phyloP scores from a whole-genome alignment of 1,140 invertebrate genomes.

The Aphaenogaster rudis region DNA sequence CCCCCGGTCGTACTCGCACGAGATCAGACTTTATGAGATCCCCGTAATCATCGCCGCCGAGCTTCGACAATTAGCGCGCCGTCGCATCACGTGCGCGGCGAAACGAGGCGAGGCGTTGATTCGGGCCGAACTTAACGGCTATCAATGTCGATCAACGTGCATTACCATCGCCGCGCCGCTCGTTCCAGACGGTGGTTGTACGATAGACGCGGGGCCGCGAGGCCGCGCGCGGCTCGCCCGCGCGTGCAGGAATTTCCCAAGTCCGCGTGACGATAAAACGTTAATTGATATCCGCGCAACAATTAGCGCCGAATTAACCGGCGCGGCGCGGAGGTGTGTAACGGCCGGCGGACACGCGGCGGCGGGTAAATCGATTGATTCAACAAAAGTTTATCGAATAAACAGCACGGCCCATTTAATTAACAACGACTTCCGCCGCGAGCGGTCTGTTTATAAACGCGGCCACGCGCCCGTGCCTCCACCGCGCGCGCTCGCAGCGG shows the following conservation, averaged over 20 bases:
- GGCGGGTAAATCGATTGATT: conserved; percentile 43
- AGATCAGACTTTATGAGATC: not conserved
- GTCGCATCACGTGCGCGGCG: conserved; percentile 52
- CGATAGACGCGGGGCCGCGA: not conserved
- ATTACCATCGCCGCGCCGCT: conserved; percentile 29
- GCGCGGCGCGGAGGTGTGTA: conserved; percentile 37
- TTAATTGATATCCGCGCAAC: conserved; percentile 62
- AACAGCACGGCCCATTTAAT: conserved; percentile 67
- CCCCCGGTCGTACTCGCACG: not conserved
- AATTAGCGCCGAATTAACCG: conserved; percentile 60
- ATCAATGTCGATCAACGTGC: conserved; percentile 56
- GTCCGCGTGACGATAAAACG: conserved; percentile 57
- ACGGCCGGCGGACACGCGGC: conserved; percentile 52
- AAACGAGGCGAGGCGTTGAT: conserved; percentile 52
- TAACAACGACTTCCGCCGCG: conserved; percentile 54
- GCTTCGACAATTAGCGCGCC: conserved; percentile 28
- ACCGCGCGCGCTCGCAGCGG: not conserved
- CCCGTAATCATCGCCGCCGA: not conserved
- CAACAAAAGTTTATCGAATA: conserved; percentile 72
- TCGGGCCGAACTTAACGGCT: conserved; percentile 46
- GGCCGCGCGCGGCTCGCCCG: not conserved
- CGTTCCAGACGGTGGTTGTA: not conserved
- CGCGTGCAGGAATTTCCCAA: conserved; percentile 50
- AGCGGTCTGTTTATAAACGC: conserved; percentile 62
- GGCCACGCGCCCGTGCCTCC: not conserved